Evolutionary conservation across 2,888 invertebrate species (phyloP), one percentile per base, ranked within the genome.

Genomic region (Tetramorium bicarinatum): DNA sequence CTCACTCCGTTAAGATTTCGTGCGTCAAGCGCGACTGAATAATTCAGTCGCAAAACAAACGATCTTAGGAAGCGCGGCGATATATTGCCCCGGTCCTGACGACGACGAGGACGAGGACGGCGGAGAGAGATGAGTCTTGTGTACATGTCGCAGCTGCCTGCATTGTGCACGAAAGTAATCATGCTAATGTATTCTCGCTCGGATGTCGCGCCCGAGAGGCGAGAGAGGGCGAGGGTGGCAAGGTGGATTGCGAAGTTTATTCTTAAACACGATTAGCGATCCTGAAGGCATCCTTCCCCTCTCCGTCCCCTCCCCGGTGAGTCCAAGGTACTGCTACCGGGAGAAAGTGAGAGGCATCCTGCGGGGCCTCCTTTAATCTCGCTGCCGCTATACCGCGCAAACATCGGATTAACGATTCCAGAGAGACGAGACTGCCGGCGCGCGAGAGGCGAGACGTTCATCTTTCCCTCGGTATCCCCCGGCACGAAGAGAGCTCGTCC

Each of bases 211-310:
- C 84, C 84, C 59, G 61, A 54, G 41, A 56, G 67, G 62, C 54
- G 21, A 15, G 47, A 44, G 75, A 38, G 82, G 41, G 67, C 59
- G 56, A 74, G 84, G 67, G 41, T 49, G 49, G 54, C 79, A 49
- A 62, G 77, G 74, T 82, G 83, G 79, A 85, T 86, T 79, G 85
- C 85, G 25, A 89, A 90, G 88, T 90, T 90, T 90, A 90, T 90
- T 90, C 90, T 90, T 90, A 90, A 90, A 90, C 90, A 84, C 90
- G 90, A 90, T 90, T 90, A 90, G 85, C 90, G 82, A 87, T 89
- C 88, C 83, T 87, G 82, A 82, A 83, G 86, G 81, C 86, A 59
- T 59, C 56, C 61, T 47, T 44, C 67, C 54, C 4, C 15, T n/a
- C 34, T 25, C 41, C 2, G 15, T 3, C 21, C 52, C 47, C 52